These are phyloP conservation scores for Labroides dimidiatus DNA, from an alignment of 2,797 vertebrate genomes.

Conservation along the genomic window DNA sequence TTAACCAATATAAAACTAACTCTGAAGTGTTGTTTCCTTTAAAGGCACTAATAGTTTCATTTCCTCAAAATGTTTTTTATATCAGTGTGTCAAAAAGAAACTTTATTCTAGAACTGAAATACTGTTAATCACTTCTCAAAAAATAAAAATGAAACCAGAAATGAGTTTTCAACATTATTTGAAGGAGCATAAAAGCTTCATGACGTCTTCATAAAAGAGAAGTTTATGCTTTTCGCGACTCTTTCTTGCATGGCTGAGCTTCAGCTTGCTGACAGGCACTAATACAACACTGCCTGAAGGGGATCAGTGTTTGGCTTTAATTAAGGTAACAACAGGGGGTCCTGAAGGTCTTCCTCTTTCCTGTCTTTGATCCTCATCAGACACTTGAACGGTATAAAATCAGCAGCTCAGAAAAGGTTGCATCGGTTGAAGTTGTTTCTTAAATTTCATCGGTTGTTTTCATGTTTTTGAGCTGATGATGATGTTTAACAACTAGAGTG, in stretches of 20 bases:
- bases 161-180: neutral
- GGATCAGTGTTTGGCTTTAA: slow-evolving; percentile 65
- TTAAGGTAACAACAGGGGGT: slow-evolving; percentile 64
- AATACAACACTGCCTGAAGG: slow-evolving; percentile 27
- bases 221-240: slow-evolving; percentile 14
- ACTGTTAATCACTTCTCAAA: too few relatives aligned
- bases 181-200: neutral
- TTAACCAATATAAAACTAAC: too few relatives aligned
- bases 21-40: too few relatives aligned
- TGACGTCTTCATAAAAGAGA: slow-evolving; percentile 10
- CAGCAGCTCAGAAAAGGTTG: slow-evolving; percentile 22
- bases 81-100: too few relatives aligned
- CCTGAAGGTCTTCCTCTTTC: slow-evolving; percentile 27
- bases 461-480: neutral
- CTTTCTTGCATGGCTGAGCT: slow-evolving; percentile 19
- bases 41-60: too few relatives aligned
- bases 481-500: too few relatives aligned
- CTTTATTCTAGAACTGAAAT: too few relatives aligned
- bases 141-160: neutral
- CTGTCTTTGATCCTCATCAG: slow-evolving; percentile 61
- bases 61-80: too few relatives aligned
- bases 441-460: neutral
- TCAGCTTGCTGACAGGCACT: slow-evolving; percentile 21
- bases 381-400: slow-evolving; percentile 39
- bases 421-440: neutral